Percentiles rank a stretch among this genome's conserved stretches.
phyloP scores from a whole-genome alignment of 1,140 invertebrate species.

The Drosophila takahashii region DNA sequence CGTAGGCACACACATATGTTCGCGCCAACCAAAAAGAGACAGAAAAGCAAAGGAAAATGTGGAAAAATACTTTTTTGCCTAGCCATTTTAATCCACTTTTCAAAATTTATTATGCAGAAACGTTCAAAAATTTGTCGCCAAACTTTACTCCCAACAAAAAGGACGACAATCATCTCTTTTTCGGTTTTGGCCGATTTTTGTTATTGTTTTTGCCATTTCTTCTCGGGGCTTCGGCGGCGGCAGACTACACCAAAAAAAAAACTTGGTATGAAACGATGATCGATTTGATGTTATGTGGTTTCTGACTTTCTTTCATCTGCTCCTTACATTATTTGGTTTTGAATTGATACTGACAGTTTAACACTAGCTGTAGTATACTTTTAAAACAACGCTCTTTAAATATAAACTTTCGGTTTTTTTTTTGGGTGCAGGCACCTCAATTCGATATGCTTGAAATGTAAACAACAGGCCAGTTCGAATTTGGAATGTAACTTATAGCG shows the following conservation, averaged over 20 bases:
- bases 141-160: slow-evolving; percentile 39
- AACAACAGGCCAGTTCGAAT: too few species aligned
- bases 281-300: too few species aligned
- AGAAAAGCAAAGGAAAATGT: slow-evolving; percentile 5
- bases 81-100: slow-evolving; percentile 74
- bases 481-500: too few species aligned
- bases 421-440: too few species aligned
- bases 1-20: slow-evolving; percentile 6
- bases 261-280: too few species aligned
- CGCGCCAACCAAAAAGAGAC: slow-evolving; percentile 3
- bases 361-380: too few species aligned
- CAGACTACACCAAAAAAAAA: slow-evolving; percentile 12
- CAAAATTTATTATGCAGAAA: slow-evolving; percentile 77
- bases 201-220: background rate
- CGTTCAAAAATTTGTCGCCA: slow-evolving; percentile 55
- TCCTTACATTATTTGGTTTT: too few species aligned
- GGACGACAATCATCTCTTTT: slow-evolving; percentile 6
- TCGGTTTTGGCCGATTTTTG: background rate
- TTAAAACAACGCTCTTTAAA: too few species aligned
- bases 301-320: too few species aligned
- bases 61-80: slow-evolving; percentile 38
- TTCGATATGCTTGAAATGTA: too few species aligned
- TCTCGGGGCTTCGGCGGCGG: slow-evolving; percentile 6
- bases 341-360: too few species aligned
- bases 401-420: too few species aligned